These are phyloP conservation scores for Drosophila acutilabella DNA, from an alignment of 2,888 invertebrate genomes.

Conservation along the genomic window DNA sequence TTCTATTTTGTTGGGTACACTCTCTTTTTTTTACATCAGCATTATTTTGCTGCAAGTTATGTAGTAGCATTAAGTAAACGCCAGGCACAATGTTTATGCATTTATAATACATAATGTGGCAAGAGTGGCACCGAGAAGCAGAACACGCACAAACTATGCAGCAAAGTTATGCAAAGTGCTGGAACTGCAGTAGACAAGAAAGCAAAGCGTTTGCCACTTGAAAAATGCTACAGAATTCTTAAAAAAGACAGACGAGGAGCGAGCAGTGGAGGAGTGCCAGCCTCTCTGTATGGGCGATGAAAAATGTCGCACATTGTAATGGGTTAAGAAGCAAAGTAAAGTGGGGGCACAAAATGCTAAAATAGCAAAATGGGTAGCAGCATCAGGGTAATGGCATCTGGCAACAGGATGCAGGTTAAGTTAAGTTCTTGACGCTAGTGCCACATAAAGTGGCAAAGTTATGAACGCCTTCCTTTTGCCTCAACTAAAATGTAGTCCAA, in stretches of 20 bases:
- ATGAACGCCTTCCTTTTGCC: conserved; percentile 49
- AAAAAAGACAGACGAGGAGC: not conserved
- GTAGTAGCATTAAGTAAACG: conserved; percentile 77
- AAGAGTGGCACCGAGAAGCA: conserved; percentile 18
- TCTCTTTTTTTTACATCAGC: not conserved
- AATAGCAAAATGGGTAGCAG: conserved; percentile 25
- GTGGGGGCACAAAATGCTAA: conserved; percentile 23
- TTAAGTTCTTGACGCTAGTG: conserved; percentile 75
- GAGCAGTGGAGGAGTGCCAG: not conserved
- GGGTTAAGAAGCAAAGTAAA: conserved; percentile 48
- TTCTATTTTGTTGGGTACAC: conserved; percentile 24
- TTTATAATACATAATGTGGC: conserved; percentile 74
- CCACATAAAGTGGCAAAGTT: conserved; percentile 77
- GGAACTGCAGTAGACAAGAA: conserved; percentile 58
- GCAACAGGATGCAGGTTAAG: conserved; percentile 79
- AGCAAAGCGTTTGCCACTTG: conserved; percentile 69
- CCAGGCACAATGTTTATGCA: conserved; percentile 75
- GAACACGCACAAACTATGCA: conserved; percentile 69
- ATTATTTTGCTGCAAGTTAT: conserved; percentile 48
- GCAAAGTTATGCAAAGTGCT: conserved; percentile 80
- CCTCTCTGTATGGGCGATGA: conserved; percentile 15
- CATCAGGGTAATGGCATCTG: conserved; percentile 50
- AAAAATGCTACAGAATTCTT: conserved; percentile 60
- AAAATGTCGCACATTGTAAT: conserved; percentile 78
- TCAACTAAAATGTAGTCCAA: conserved; percentile 49